A percentile compares a stretch with the other conserved stretches of the same genome.
Evolutionary conservation across 2,113 vertebrate genomes (phyloP).

Genomic region (Salvelinus sp.): DNA sequence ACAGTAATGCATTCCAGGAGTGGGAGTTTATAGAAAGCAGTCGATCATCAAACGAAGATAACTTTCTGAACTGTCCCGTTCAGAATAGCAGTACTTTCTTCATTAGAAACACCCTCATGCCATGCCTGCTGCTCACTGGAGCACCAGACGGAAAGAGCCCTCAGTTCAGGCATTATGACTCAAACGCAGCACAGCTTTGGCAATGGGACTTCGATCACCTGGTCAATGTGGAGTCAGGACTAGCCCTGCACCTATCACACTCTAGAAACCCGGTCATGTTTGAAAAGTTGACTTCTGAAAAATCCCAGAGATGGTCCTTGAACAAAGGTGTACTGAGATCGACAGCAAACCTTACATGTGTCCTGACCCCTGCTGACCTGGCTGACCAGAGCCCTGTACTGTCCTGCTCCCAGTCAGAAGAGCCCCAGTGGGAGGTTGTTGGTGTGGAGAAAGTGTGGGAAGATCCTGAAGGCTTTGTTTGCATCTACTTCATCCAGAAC

Average conservation of each 20-base stretch:
- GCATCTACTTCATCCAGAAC: slow-evolving; percentile 19
- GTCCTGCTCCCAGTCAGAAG: background rate
- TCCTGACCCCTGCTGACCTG: background rate
- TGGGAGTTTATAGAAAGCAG: slow-evolving; percentile 17
- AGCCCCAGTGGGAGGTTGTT: slow-evolving; percentile 9
- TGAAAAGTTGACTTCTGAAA: slow-evolving; percentile 17
- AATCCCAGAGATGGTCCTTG: slow-evolving; percentile 1
- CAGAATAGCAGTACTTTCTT: slow-evolving; percentile 4
- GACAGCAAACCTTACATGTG: background rate
- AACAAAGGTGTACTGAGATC: slow-evolving; percentile 4
- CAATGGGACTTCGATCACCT: slow-evolving; percentile 9
- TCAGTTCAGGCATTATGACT: slow-evolving; percentile 15
- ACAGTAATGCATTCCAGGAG: background rate
- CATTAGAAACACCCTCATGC: slow-evolving; percentile 1
- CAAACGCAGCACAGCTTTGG: slow-evolving; percentile 20
- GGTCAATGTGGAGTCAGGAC: slow-evolving; percentile 6
- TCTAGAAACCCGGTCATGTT: slow-evolving; percentile 1
- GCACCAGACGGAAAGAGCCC: background rate
- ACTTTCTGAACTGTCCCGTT: background rate
- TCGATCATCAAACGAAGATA: background rate
- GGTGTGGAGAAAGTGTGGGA: background rate
- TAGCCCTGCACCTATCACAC: slow-evolving; percentile 5
- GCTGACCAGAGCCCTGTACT: background rate
- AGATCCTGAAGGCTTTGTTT: slow-evolving; percentile 2
- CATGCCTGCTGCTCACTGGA: slow-evolving; percentile 15